phyloP scores from a whole-genome alignment of 2,113 vertebrate species.

The Rhadina sibilatrix region DNA sequence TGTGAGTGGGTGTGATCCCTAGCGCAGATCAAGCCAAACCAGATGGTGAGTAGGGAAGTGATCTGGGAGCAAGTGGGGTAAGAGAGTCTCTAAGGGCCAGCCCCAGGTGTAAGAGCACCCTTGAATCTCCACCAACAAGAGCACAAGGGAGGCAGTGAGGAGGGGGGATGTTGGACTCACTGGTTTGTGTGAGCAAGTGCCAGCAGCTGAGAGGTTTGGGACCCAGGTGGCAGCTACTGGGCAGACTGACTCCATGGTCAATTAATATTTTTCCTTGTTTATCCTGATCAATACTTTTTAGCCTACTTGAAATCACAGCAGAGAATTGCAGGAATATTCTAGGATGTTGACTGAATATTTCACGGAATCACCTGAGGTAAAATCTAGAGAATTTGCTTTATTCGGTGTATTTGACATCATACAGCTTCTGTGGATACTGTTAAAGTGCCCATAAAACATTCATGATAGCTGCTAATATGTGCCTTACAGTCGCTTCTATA shows the following conservation, averaged over 20 bases:
- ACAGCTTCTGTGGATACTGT: background rate
- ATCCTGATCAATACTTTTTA: background rate
- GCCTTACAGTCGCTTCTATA: background rate
- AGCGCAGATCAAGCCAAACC: background rate
- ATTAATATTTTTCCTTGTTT: background rate
- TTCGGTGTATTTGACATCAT: background rate
- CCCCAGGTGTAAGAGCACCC: background rate
- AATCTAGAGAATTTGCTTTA: background rate
- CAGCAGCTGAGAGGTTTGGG: background rate
- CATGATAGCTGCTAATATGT: background rate
- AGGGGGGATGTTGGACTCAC: fast-evolving
- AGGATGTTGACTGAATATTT: background rate
- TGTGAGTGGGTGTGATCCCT: background rate
- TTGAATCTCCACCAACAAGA: background rate
- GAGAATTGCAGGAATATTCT: background rate
- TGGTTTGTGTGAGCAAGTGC: background rate
- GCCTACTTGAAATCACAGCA: background rate
- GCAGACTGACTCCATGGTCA: background rate
- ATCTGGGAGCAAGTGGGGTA: background rate
- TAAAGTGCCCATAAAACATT: background rate
- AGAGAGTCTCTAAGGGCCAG: background rate
- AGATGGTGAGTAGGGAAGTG: background rate
- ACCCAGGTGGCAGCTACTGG: background rate
- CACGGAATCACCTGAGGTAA: background rate
- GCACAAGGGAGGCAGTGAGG: background rate